Base-by-base conservation (phyloP, 2,113 vertebrate genomes). In the Nesoenas mayeri region DNA sequence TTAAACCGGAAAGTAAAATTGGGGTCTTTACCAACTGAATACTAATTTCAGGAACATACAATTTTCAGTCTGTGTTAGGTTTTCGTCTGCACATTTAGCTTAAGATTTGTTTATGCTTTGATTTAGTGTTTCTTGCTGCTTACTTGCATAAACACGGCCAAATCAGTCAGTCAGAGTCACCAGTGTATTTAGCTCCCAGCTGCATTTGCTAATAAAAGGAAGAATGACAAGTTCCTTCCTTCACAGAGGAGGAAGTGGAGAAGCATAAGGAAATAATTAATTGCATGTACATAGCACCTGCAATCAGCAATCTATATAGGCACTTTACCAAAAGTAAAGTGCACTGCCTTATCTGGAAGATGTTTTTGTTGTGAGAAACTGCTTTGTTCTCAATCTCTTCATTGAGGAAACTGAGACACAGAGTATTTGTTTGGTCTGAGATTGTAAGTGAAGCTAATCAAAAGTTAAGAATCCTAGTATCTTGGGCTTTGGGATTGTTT, bases 121-220 rank as follows among this genome's bases (percentile, higher is more conserved):
- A 96, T 96, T 96, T 95, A 91, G 64, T 91, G 71, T 77, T 69
- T 73, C 79, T 91, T 95, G 71, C 89, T 92, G 42, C 67, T 88
- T 93, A 58, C 72, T 91, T 94, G 71, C 91, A 89, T 90, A 89
- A 96, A 92, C 86, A 80, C 64, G 51, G 56, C 74, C 70, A 85
- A 73, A 93, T 96, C 96, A 95, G 81, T 95, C 85, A 93, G 67
- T 48, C 3, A 5, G 66, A 96, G 88, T 88, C 80, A 88, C 90
- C 38, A 34, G 34, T 9, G 4, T 89, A 50, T 79, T 89, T 91
- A 90, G 64, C 81, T 91, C 64, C 83, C 88, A 92, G 85, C 89
- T 95, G 88, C 77, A 80, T 77, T 91, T 86, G 54, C 88, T 96
- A 79, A 75, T 94, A 91, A 89, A 89, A 89, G 22, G 54, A 79